phyloP scores from a whole-genome alignment of 1,140 invertebrate genomes.

The Vanessa atalanta region DNA sequence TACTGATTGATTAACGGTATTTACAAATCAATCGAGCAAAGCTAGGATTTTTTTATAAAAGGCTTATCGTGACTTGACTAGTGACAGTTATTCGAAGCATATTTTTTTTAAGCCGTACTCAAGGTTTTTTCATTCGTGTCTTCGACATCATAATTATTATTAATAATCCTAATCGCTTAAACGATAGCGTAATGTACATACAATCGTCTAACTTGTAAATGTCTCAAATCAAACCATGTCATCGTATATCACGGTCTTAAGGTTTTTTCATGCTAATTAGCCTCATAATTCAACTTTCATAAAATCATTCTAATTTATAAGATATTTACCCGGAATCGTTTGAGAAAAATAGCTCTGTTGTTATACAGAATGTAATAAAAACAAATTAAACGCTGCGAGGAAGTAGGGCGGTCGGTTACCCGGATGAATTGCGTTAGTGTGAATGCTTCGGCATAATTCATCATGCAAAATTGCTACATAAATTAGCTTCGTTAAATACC shows the following conservation, averaged over 20 bases:
- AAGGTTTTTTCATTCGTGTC: no score
- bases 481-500: conserved; percentile 1
- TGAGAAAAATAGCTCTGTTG: conserved; percentile 12
- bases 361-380: conserved; percentile 16
- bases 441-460: conserved; percentile 20
- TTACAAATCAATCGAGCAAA: no score
- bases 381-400: conserved; percentile 32
- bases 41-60: no score
- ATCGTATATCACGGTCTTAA: not conserved
- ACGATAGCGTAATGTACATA: no score
- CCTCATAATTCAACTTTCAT: not conserved
- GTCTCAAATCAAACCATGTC: no score
- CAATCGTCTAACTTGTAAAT: no score
- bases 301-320: not conserved
- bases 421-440: conserved; percentile 35
- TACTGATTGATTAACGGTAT: no score
- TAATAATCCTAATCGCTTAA: no score
- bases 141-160: no score
- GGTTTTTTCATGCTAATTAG: not conserved
- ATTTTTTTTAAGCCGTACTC: no score
- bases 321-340: not conserved
- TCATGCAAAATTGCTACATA: conserved; percentile 1
- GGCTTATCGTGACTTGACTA: no score
- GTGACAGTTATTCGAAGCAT: no score
- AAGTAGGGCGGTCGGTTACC: conserved; percentile 45